Base-by-base conservation (phyloP, 2,797 vertebrate species). In the Steatocranus sp. region DNA sequence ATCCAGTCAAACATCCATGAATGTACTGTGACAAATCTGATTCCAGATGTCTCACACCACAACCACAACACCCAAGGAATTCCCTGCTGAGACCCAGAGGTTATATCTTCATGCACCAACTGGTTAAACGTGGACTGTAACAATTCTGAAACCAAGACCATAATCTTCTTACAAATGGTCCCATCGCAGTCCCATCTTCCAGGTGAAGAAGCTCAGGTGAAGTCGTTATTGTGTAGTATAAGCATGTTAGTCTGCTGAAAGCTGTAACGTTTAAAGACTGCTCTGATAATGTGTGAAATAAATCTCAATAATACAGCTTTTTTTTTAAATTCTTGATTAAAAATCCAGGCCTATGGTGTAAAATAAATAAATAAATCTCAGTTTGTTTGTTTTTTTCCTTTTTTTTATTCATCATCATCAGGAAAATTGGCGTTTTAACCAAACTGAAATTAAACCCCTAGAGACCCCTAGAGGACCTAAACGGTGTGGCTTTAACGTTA, bases 331-430 rank as follows among this genome's bases (percentile, higher is more conserved):
- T 63, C 32, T 63, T 38, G 32, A 61, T 61, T 36, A 61, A 34
- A 61, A 61, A 61, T 61, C 32, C 32, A 61, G 32, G n/a, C 58
- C 8, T 63, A 6, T 36, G 32, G 32, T 63, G 32, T 36, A 36
- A 63, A 63, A 63, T 63, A 63, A 20, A 20, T 9, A 66, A 66
- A 63, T 23, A 66, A 41, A 66, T 36, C 11, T 12, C 34, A 38
- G 12, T 3, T 61, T 61, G 30, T 4, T 12, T 58, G 4, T 17
- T 2, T 8, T 15, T 3, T 3, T 2, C 0, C 2, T 1, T 18
- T 51, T 2, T 10, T 43, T 4, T 3, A 43, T 11, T 70, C 20
- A 18, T 11, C 23, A 6, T 14, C 9, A 18, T 10, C 27, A 46
- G 38, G 11, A 70, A 27, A 43, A 68, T 6, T 15, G n/a, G 15